A percentile compares a stretch with the other conserved stretches of the same genome.
Evolutionary conservation across 1,140 invertebrate species (phyloP).

Genomic region (Aphelinus atriplicis): DNA sequence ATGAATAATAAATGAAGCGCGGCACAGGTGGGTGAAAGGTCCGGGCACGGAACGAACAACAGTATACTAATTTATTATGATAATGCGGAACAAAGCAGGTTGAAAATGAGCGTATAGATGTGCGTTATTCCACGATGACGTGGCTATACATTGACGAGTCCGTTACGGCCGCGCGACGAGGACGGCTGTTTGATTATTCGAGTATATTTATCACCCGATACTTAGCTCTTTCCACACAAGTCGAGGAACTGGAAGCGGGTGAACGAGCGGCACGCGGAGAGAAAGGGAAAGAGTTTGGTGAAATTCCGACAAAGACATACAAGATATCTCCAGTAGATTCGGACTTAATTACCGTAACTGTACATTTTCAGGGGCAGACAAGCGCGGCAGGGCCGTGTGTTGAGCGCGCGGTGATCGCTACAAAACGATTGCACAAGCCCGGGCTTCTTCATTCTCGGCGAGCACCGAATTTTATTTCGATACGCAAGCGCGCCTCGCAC

Average conservation of each 20-base stretch:
- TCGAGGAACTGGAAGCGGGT: not conserved
- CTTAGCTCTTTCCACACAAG: not conserved
- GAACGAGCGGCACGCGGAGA: not conserved
- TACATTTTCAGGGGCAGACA: constrained; percentile 6
- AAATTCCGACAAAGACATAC: constrained; percentile 23
- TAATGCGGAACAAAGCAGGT: too few species aligned
- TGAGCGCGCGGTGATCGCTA: constrained; percentile 6
- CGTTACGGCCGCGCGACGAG: not conserved
- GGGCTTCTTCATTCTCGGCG: not conserved
- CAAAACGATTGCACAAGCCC: constrained; percentile 7
- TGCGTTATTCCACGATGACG: not conserved
- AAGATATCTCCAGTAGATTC: constrained; percentile 8
- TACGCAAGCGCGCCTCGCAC: not conserved
- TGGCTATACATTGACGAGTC: not conserved
- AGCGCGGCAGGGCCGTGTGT: not conserved
- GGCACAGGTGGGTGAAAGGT: too few species aligned
- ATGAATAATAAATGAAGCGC: too few species aligned
- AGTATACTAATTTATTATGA: too few species aligned
- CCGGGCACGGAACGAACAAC: too few species aligned
- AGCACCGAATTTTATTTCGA: constrained; percentile 14
- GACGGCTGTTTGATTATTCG: not conserved
- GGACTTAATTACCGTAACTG: constrained; percentile 31
- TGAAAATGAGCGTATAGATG: too few species aligned
- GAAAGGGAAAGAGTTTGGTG: not conserved
- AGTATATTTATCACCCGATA: constrained; percentile 17